Percentiles rank a stretch among this genome's conserved stretches.
Conservation (phyloP, 2,888 invertebrate genomes). For the Protodeltote pygarga region DNA sequence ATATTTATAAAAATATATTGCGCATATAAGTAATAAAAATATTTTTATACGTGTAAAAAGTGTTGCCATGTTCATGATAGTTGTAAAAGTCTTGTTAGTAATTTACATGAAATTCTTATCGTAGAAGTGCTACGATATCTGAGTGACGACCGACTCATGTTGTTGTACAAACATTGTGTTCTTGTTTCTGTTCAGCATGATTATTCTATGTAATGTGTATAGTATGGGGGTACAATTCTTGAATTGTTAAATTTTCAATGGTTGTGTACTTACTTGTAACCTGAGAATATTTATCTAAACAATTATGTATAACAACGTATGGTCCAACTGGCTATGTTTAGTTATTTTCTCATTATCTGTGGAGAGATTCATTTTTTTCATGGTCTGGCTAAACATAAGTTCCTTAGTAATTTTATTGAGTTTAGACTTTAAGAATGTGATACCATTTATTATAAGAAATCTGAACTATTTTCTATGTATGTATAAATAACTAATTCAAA, state of each 20-base stretch:
- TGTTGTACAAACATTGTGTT: conserved; percentile 49
- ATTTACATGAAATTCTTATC: conserved; percentile 53
- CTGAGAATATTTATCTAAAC: conserved; percentile 54
- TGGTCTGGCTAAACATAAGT: conserved; percentile 82
- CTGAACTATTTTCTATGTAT: conserved; percentile 70
- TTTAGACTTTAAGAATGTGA: conserved; percentile 83
- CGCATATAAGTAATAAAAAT: conserved; percentile 76
- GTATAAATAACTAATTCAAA: conserved; percentile 69
- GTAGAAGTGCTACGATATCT: conserved; percentile 32
- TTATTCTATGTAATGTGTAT: conserved; percentile 36
- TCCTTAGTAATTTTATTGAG: conserved; percentile 80
- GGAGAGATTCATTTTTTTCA: conserved; percentile 70
- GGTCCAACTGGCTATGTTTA: conserved; percentile 61
- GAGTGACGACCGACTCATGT: conserved; percentile 46
- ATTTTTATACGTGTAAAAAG: conserved; percentile 85
- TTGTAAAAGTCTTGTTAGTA: conserved; percentile 69
- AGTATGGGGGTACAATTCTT: conserved; percentile 61
- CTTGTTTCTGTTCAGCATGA: conserved; percentile 44
- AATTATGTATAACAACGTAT: conserved; percentile 53
- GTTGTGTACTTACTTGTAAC: conserved; percentile 83
- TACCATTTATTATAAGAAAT: conserved; percentile 84
- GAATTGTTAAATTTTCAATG: conserved; percentile 69
- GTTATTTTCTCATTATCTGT: conserved; percentile 60
- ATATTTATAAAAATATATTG: conserved; percentile 84
- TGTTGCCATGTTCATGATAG: conserved; percentile 85